Base-by-base conservation (phyloP, 2,888 invertebrate species). In the Allophyes oxyacanthae region DNA sequence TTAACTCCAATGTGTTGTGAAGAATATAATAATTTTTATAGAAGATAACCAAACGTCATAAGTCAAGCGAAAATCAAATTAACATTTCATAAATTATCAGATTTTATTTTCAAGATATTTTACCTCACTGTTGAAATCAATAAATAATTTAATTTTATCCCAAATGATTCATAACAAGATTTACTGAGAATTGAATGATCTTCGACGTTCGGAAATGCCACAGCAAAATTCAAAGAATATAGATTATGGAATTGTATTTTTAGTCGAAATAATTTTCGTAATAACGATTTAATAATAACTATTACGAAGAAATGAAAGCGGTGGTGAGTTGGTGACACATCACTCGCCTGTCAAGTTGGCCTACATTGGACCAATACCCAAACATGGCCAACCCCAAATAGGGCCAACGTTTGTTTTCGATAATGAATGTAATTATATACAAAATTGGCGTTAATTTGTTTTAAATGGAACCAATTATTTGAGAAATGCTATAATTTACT, bases 311-410 rank as follows among this genome's bases (percentile, higher is more conserved):
- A 76, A 65, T 48, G 62, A 69, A 67, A 63, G 71, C 42, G 40
- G n/a, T n/a, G n/a, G n/a, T n/a, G n/a, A n/a, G n/a, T n/a, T 36
- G 53, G 51, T 72, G 61, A 68, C 64, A 59, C 61, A 70, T 68
- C 72, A 57, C 34, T 60, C 53, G 53, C 48, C 40, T 54, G 63
- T 45, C 72, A 54, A 38, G 73, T 71, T 77, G 80, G 72, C 79
- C 77, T 68, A 79, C 71, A 66, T 76, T 49, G 43, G 30, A 40
- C 66, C 76, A 81, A 75, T 78, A 63, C 13, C 61, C 67, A 63
- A 58, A 71, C 58, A 64, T 57, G 77, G 72, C 67, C 54, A 73
- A 42, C 20, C 25, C 77, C 75, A 73, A 70, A 69, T 67, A 64
- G 41, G 72, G 71, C 64, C 70, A 73, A 75, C 50, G 56, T 72